These are phyloP conservation scores for Trachymyrmex cornetzi DNA, from an alignment of 1,140 invertebrate species.

Conservation along the genomic window DNA sequence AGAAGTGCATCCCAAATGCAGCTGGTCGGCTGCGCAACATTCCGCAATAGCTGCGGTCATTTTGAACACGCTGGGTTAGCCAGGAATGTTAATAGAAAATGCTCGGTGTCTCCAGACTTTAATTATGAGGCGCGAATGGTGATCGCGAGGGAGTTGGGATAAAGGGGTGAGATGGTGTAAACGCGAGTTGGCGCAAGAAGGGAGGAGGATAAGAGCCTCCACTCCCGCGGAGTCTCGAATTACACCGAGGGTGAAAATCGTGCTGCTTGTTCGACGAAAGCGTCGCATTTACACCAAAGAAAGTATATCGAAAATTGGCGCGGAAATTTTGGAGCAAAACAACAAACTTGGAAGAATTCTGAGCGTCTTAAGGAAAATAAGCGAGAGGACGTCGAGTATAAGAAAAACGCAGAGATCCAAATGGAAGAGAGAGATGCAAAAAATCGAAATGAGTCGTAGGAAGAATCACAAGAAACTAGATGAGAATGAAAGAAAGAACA, in stretches of 20 bases:
- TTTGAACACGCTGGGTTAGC: constrained; percentile 82
- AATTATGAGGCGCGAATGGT: constrained; percentile 80
- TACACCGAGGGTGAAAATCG: constrained; percentile 54
- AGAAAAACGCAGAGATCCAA: not conserved
- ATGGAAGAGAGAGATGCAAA: not conserved
- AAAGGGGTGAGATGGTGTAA: not conserved
- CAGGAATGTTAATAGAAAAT: constrained; percentile 86
- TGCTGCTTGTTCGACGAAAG: constrained; percentile 30
- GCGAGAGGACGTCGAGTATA: not conserved
- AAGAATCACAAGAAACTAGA: not conserved
- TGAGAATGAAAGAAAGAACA: not conserved
- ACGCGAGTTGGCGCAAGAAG: constrained; percentile 20
- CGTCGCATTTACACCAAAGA: constrained; percentile 29
- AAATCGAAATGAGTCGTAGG: constrained; percentile 11
- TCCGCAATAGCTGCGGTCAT: constrained; percentile 81
- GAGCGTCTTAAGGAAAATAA: constrained; percentile 20
- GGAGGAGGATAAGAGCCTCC: not conserved
- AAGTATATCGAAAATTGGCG: constrained; percentile 11
- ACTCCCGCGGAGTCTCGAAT: constrained; percentile 26
- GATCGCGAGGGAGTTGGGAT: constrained; percentile 16
- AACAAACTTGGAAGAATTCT: not conserved
- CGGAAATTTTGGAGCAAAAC: constrained; percentile 29
- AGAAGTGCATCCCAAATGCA: constrained; percentile 69
- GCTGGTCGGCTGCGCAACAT: constrained; percentile 69
- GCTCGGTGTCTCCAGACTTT: constrained; percentile 82